Evolutionary conservation across 2,113 vertebrate species (phyloP).

Genomic region (Cyprinodon variegatus): DNA sequence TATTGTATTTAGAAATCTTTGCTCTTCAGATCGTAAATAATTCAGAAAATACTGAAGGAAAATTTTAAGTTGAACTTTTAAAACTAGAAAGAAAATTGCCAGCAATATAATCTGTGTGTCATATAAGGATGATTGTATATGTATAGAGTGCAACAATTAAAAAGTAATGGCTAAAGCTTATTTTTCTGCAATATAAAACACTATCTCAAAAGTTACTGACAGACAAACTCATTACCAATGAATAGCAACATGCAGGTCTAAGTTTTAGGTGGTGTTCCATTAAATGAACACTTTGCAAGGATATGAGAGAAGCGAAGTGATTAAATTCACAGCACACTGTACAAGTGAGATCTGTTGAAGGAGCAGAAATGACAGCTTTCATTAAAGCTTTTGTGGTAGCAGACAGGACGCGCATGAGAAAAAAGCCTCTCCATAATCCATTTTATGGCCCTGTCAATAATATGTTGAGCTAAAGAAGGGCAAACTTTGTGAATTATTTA

Average conservation of each 20-base stretch:
- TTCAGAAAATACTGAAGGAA: background rate
- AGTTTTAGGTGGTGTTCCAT: constrained; percentile 20
- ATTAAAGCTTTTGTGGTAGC: constrained; percentile 52
- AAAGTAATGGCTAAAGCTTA: background rate
- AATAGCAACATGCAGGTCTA: constrained; percentile 11
- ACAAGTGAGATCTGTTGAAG: constrained; percentile 42
- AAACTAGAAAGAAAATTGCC: background rate
- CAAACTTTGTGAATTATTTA: constrained; percentile 77
- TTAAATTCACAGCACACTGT: constrained; percentile 34
- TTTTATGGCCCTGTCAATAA: constrained; percentile 73
- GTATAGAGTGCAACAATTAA: background rate
- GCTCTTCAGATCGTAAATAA: constrained; percentile 10
- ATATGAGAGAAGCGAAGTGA: constrained; percentile 29
- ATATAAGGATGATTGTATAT: background rate
- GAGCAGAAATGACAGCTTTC: constrained; percentile 60
- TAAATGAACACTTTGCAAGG: constrained; percentile 20
- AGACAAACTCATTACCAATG: constrained; percentile 21
- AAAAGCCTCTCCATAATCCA: constrained; percentile 61
- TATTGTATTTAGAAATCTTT: constrained; percentile 9
- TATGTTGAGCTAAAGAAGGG: constrained; percentile 67
- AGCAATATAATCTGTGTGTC: no score
- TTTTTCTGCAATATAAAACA: constrained; percentile 5
- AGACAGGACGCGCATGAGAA: constrained; percentile 36
- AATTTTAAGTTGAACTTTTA: background rate
- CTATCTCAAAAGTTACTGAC: constrained; percentile 15